Evolutionary conservation across 2,888 invertebrate species (phyloP).

Genomic region (Tiliacea citrago): DNA sequence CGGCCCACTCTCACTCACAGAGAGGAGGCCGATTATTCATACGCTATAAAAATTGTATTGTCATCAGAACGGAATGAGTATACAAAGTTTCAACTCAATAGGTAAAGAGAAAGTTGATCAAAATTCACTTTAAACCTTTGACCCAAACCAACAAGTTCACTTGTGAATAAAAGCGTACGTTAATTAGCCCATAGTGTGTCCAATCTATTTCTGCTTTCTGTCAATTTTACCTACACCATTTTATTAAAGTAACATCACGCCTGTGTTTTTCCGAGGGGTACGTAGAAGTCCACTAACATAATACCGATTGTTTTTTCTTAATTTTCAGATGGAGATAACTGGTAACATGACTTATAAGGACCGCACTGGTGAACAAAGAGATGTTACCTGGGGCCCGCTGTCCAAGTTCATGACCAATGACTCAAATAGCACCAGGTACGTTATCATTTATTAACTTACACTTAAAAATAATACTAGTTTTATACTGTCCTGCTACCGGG

Average conservation of each 20-base stretch:
- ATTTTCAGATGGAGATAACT: conserved; percentile 86
- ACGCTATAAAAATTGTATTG: not conserved
- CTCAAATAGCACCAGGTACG: conserved; percentile 78
- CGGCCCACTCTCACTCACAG: too few species aligned
- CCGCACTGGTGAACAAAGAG: conserved; percentile 81
- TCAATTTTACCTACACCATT: not conserved
- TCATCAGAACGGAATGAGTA: not conserved
- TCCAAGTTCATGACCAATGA: conserved; percentile 82
- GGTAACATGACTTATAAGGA: conserved; percentile 88
- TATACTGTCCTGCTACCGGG: too few species aligned
- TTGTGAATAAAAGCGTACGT: not conserved
- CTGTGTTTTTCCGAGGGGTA: not conserved
- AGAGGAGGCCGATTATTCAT: too few species aligned
- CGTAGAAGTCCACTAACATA: not conserved
- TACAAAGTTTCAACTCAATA: not conserved
- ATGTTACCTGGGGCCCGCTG: conserved; percentile 84
- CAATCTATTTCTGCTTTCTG: not conserved
- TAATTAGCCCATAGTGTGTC: not conserved
- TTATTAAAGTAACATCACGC: not conserved
- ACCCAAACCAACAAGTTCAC: not conserved
- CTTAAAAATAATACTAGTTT: not conserved
- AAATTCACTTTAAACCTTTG: not conserved
- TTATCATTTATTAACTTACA: not conserved
- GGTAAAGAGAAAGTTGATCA: too few species aligned
- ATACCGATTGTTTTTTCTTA: not conserved